phyloP scores from a whole-genome alignment of 2,888 invertebrate genomes.

The Limnephilus marmoratus region DNA sequence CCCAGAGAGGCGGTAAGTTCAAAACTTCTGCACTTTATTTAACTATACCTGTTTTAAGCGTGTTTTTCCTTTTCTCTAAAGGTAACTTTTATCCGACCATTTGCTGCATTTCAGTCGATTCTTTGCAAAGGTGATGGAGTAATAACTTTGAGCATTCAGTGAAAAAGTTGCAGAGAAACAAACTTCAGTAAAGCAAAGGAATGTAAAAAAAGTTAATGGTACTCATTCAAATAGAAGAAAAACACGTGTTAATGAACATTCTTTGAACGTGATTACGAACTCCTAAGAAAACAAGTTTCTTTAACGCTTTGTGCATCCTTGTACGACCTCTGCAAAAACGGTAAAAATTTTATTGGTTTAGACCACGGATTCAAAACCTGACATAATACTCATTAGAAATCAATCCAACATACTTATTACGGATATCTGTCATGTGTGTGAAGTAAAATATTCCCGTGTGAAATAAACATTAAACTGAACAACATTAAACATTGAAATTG shows the following conservation, averaged over 20 bases:
- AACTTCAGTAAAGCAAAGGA: conserved; percentile 1
- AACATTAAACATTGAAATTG: no score
- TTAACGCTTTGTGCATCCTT: neutral
- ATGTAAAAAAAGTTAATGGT: neutral
- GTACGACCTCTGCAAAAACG: neutral
- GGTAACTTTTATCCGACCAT: neutral
- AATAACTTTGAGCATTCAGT: conserved; percentile 4
- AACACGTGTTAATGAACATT: neutral
- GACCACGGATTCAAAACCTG: no score
- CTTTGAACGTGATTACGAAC: neutral
- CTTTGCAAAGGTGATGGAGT: conserved; percentile 14
- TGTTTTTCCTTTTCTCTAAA: neutral
- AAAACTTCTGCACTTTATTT: conserved; percentile 2
- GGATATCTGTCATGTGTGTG: no score
- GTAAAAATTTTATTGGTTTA: no score
- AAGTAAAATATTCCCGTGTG: no score
- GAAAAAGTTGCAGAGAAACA: conserved; percentile 9
- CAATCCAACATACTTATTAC: no score
- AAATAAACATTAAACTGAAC: no score
- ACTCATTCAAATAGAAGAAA: neutral
- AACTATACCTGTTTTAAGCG: neutral
- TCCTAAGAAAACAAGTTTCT: neutral
- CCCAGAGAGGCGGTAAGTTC: neutral
- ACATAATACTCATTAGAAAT: no score
- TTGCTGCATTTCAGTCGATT: conserved; percentile 4